phyloP scores from a whole-genome alignment of 2,113 vertebrate genomes.

The Plotosus lineatus region DNA sequence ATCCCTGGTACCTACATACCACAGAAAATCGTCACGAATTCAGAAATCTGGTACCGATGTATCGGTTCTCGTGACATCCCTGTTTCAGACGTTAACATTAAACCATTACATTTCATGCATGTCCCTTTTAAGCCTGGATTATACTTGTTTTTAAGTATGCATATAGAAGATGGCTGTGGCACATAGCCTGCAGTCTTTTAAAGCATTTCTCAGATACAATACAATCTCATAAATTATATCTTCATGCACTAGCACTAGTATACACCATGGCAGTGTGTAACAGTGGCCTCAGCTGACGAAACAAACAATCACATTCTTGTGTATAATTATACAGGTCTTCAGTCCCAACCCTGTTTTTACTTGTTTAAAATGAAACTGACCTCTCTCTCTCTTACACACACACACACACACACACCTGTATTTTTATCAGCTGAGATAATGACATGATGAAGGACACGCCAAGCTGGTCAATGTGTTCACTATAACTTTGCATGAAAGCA shows the following conservation, averaged over 20 bases:
- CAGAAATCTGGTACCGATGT: too few species aligned
- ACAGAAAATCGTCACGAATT: too few species aligned
- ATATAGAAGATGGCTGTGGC: neutral
- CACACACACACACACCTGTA: too few species aligned
- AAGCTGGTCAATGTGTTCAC: neutral
- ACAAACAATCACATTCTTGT: neutral
- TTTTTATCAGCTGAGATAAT: too few species aligned
- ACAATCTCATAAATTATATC: too few species aligned
- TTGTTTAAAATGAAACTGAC: neutral
- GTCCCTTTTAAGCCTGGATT: conserved; percentile 13
- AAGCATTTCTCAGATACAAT: too few species aligned
- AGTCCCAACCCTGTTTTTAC: neutral
- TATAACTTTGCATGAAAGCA: neutral
- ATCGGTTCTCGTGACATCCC: too few species aligned
- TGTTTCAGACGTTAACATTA: conserved; percentile 43
- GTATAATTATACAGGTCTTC: neutral
- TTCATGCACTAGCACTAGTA: too few species aligned
- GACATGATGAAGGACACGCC: neutral
- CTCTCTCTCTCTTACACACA: neutral
- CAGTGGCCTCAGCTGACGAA: neutral
- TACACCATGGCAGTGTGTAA: neutral
- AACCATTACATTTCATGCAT: conserved; percentile 51
- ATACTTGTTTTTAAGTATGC: neutral
- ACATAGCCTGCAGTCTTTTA: neutral
- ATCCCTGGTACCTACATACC: too few species aligned